Evolutionary conservation across 1,140 invertebrate genomes (phyloP), one percentile per base, ranked within the genome.

Genomic region (Proales similis): DNA sequence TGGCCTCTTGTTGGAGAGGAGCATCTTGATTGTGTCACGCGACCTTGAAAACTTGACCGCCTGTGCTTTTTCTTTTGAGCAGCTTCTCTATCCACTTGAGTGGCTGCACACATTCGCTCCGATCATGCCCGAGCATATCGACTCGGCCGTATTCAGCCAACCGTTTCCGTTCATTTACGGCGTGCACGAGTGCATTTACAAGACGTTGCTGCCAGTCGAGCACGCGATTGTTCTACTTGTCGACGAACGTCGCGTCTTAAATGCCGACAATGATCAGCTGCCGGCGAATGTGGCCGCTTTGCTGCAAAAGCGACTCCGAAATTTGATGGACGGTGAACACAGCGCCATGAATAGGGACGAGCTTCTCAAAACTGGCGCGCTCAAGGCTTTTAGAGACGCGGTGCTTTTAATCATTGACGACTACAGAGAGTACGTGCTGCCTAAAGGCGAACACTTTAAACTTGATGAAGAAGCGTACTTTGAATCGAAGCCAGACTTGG

Each of bases 161-260:
- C 51, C 51, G 12, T 57, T 57, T 57, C 51, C 51, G 27, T 57
- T 57, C 17, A 57, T 57, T 7, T 57, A 57, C 36, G 51, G 51
- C 12, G 51, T 57, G 6, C 51, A 57, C 20, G 45, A 36, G 4
- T 2, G 5, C 11, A 57, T 57, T 24, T 57, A 26, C 20, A 9
- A 57, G 20, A 39, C 26, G 12, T 20, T 57, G n/a, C 30, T 27
- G 14, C 51, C 39, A 42, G 9, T 57, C n/a, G 36, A 57, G 26
- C 29, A 57, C 27, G 39, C 36, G n/a, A 26, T 57, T n/a, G 32
- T 57, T 4, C 12, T 57, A 14, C n/a, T 57, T 14, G 5, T 57
- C 4, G 51, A 57, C 19, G 51, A 57, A 22, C 33, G 36, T 9
- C 14, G 30, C 3, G 32, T 57, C 27, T 26, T 57, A 36, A 57